Base-by-base conservation (phyloP, 2,113 vertebrate genomes). In the Echinops telfairi region DNA sequence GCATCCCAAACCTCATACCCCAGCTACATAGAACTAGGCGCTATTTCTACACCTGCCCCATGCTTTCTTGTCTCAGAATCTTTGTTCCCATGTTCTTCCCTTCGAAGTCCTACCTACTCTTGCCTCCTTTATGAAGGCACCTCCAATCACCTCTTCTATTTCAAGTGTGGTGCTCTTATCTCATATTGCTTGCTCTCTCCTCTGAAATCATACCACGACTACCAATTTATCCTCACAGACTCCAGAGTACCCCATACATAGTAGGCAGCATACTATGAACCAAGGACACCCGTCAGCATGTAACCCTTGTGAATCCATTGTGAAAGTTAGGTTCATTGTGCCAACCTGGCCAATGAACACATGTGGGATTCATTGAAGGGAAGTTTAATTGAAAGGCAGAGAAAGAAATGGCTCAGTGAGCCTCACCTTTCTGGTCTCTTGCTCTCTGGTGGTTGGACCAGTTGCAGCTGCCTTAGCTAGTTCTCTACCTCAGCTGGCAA, bases 171-270 rank as follows among this genome's bases (percentile, higher is more conserved):
- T 73, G 47, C 66, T 88, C 38, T 79, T 15, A 85, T 6, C 66
- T 91, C 80, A 90, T 14, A 77, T 31, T 80, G 36, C 80, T 77
- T 38, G 40, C 36, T 9, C 89, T 78, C 47, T n/a, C 38, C 85
- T 79, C 40, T 95, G 62, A 95, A 95, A 68, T 89, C 83, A 92
- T 2, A 77, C 36, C 36, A 93, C 87, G 29, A 22, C 11, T 23
- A 84, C 6, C 60, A 33, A 33, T 62, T 87, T 91, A 73, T 27
- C 64, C 33, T 15, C 17, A 27, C 7, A 70, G 71, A 60, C 31
- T 17, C 83, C 66, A 70, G 20, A 88, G 76, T 68, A 38, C 22
- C 47, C 12, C 47, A 8, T 10, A 53, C 47, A 14, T 53, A 53
- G 47, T 53, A 53, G 47, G 47, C 47, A 53, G 12, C 47, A 4